Percentiles rank a stretch among this genome's conserved stretches.
These are phyloP conservation scores for Limnothrissa miodon DNA, from an alignment of 2,113 vertebrate genomes.

Conservation along the genomic window DNA sequence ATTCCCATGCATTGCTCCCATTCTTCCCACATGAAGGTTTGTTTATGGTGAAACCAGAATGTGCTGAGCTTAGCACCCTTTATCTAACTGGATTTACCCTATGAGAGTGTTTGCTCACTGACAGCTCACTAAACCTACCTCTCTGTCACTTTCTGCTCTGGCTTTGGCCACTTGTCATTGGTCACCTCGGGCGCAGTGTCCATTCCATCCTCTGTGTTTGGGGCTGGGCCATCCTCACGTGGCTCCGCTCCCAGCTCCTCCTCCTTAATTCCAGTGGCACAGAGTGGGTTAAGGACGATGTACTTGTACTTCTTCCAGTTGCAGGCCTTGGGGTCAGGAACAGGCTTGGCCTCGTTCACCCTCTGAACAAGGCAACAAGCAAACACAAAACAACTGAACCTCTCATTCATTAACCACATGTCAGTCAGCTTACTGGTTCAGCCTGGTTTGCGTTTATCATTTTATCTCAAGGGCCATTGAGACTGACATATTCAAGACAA, in stretches of 20 bases:
- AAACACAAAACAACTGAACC: background rate
- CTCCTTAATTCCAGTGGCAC: slow-evolving; percentile 63
- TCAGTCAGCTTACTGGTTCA: background rate
- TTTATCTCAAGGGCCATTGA: background rate
- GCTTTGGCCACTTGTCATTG: slow-evolving; percentile 63
- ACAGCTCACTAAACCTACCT: slow-evolving; percentile 47
- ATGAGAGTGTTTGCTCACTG: background rate
- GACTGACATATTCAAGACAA: background rate
- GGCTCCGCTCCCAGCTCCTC: slow-evolving; percentile 56
- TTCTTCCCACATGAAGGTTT: background rate
- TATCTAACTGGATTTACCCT: background rate
- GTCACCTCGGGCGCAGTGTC: slow-evolving; percentile 44
- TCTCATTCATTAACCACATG: background rate
- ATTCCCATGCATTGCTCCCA: background rate
- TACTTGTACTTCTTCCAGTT: slow-evolving; percentile 93
- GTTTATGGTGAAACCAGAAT: background rate
- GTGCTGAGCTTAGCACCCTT: background rate
- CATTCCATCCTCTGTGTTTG: slow-evolving; percentile 39
- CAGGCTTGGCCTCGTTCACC: slow-evolving; percentile 51
- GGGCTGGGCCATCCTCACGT: slow-evolving; percentile 43
- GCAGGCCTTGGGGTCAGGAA: slow-evolving; percentile 76
- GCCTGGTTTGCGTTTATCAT: background rate
- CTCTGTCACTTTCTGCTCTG: slow-evolving; percentile 67
- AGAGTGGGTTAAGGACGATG: slow-evolving; percentile 81
- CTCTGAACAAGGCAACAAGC: background rate